Evolutionary conservation across 2,797 vertebrate species (phyloP), one percentile per base, ranked within the genome.

Genomic region (Petrocephalus sullivani): DNA sequence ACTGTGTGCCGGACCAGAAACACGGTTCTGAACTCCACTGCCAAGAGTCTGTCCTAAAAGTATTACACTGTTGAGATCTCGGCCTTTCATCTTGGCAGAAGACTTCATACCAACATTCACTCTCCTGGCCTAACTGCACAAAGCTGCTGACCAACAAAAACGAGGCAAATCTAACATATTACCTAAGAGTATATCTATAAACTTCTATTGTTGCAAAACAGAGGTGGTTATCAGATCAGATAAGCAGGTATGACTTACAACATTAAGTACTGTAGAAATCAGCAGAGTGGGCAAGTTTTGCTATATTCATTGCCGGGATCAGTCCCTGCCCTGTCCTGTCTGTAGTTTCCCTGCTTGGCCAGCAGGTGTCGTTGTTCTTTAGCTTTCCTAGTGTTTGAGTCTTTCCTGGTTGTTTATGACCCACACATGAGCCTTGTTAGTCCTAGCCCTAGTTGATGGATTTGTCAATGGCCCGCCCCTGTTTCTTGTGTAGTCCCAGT

Each of bases 121-220:
- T 28, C 8, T 53, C 23, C 51, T 33, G 33, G 53, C 82, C 51
- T 28, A 53, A 56, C 75, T 81, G 75, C 2, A 16, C 19, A 16
- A 28, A 85, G 51, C 82, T 56, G 51, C 49, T 54, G 53, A 54
- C 23, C 53, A 85, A 56, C 53, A 85, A 53, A 85, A 54, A 28
- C 53, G 23, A 14, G 21, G 53, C 12, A 19, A 85, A 85, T 54
- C 12, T 53, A 56, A 85, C 82, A 56, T 21, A 85, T 85, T 54
- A 85, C 2, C 82, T 33, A 85, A 54, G 82, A 54, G 21, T n/a
- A 85, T 56, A 54, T 85, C 56, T 85, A 54, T 85, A 33, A 85
- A 14, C 21, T 81, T 14, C 75, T 81, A n/a, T 41, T 49, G 41
- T 56, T 37, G 51, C 23, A 85, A 85, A 57, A 85, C 10, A 56